Evolutionary conservation across 2,888 invertebrate genomes (phyloP).

Genomic region (Himalopsyche japonica): DNA sequence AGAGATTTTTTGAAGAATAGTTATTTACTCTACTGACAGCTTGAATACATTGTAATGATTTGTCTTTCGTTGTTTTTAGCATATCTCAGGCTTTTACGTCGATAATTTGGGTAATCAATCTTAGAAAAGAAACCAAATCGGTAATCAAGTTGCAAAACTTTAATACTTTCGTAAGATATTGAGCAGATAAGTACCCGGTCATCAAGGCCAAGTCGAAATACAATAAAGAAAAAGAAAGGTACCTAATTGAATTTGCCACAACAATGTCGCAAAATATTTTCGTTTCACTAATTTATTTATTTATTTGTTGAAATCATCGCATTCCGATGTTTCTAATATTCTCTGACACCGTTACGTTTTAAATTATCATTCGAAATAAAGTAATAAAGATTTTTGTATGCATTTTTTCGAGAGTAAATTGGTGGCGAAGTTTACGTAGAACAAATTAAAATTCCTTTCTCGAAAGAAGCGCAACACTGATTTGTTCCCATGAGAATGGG

Average conservation of each 20-base stretch:
- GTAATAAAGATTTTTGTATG: not conserved
- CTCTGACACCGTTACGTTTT: not conserved
- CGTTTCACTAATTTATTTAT: not conserved
- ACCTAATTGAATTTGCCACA: not conserved
- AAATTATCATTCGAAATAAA: not conserved
- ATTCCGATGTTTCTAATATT: not conserved
- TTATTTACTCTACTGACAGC: no score
- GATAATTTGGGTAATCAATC: no score
- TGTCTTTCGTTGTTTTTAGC: no score
- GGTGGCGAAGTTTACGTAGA: not conserved
- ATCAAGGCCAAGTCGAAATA: not conserved
- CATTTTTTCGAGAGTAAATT: not conserved
- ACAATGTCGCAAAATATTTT: not conserved
- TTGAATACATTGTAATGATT: no score
- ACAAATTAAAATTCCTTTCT: not conserved
- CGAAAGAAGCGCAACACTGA: not conserved
- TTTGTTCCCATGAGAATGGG: not conserved
- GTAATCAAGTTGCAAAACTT: no score
- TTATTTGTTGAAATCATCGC: not conserved
- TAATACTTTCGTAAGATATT: no score
- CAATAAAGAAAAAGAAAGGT: not conserved
- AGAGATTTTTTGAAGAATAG: no score
- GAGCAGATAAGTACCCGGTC: not conserved
- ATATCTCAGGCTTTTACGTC: no score
- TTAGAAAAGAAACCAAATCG: no score